Evolutionary conservation across 1,140 invertebrate species (phyloP).

Genomic region (Atta colombica): DNA sequence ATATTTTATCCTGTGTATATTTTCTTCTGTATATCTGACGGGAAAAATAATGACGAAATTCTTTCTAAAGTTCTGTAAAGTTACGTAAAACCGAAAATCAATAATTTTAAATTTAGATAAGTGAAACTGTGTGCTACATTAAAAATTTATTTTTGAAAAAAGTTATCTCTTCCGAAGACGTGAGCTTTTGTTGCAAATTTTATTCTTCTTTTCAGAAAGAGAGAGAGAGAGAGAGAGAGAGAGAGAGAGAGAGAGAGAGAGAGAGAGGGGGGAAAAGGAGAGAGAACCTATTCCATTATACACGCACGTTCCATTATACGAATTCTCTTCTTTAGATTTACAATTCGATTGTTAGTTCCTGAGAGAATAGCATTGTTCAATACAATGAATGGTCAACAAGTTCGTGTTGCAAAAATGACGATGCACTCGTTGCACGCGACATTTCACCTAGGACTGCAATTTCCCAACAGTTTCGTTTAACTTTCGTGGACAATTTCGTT

Average conservation of each 20-base stretch:
- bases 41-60: background rate
- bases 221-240: background rate
- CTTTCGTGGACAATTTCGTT: conserved; percentile 21
- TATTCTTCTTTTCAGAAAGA: background rate
- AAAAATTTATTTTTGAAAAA: background rate
- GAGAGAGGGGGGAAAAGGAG: background rate
- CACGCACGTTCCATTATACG: background rate
- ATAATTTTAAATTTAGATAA: background rate
- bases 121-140: background rate
- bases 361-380: conserved; percentile 29
- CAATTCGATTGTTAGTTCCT: background rate
- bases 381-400: conserved; percentile 15
- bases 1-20: background rate
- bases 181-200: background rate
- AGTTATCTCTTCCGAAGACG: background rate
- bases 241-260: background rate
- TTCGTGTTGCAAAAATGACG: conserved; percentile 43
- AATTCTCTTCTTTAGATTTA: conserved; percentile 1
- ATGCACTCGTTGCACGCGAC: conserved; percentile 47
- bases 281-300: background rate
- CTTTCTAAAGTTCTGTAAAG: background rate
- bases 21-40: background rate
- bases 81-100: background rate
- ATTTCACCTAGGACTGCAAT: conserved; percentile 30
- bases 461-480: conserved; percentile 51